Conservation (phyloP, 2,888 invertebrate species). For the Andrena dorsata region DNA sequence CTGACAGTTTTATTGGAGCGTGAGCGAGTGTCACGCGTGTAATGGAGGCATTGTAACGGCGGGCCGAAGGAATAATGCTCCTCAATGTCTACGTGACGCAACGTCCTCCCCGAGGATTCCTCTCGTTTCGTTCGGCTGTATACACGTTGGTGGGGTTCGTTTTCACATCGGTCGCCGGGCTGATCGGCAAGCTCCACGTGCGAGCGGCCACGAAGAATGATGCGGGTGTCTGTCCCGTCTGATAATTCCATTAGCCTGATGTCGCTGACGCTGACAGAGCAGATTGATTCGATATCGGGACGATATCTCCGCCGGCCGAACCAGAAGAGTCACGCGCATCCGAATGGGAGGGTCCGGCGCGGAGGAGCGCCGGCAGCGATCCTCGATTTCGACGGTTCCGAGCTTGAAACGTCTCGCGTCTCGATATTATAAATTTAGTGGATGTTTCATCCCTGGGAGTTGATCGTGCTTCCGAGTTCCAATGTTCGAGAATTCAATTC, state of each 20-base stretch:
- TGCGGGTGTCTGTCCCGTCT: slow-evolving; percentile 65
- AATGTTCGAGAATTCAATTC: no score
- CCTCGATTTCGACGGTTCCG: no score
- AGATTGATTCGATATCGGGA: slow-evolving; percentile 64
- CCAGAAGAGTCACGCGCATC: slow-evolving; percentile 43
- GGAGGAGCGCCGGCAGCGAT: not conserved
- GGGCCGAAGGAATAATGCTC: slow-evolving; percentile 63
- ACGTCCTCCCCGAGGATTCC: slow-evolving; percentile 57
- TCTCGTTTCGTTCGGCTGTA: slow-evolving; percentile 57
- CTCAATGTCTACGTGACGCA: slow-evolving; percentile 72
- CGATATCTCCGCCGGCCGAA: slow-evolving; percentile 44
- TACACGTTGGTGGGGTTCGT: slow-evolving; percentile 50
- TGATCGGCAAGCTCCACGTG: slow-evolving; percentile 57
- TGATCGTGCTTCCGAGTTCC: no score
- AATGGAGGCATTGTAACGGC: slow-evolving; percentile 75
- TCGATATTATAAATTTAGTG: no score
- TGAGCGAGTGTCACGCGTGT: slow-evolving; percentile 75
- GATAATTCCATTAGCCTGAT: slow-evolving; percentile 79
- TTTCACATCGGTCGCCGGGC: slow-evolving; percentile 51
- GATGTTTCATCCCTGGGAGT: no score
- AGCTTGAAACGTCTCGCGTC: no score
- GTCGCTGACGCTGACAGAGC: slow-evolving; percentile 60
- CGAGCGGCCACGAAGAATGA: slow-evolving; percentile 59
- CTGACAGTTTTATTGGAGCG: slow-evolving; percentile 74
- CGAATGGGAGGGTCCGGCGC: not conserved